These are phyloP conservation scores for Morelia viridis DNA, from an alignment of 2,797 vertebrate species.

Conservation along the genomic window DNA sequence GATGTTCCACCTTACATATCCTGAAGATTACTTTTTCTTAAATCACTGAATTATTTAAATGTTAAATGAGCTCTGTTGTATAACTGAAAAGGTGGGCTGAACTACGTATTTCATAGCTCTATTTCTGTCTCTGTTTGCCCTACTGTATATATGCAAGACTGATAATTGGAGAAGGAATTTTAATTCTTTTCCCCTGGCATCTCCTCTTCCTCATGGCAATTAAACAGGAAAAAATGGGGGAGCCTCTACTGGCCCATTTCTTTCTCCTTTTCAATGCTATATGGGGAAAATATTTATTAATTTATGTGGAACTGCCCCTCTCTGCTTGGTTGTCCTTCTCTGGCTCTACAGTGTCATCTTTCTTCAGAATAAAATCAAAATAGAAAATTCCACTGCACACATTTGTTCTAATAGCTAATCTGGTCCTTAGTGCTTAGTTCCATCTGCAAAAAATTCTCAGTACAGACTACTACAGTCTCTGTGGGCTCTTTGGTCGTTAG, in stretches of 20 bases:
- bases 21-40: neutral
- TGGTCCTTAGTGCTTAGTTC: neutral
- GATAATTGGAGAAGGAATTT: neutral
- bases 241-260: neutral
- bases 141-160: neutral
- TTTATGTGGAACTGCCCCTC: neutral
- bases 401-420: neutral
- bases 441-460: neutral
- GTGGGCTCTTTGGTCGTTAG: conserved; percentile 29
- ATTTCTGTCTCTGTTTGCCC: neutral
- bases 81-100: neutral
- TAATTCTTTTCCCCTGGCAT: neutral
- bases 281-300: no score
- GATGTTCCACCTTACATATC: neutral
- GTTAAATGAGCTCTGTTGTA: conserved; percentile 27
- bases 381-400: neutral
- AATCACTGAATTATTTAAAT: neutral
- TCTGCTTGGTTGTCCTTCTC: neutral
- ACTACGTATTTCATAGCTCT: neutral
- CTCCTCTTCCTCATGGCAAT: neutral
- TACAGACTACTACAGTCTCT: conserved; percentile 17
- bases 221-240: neutral
- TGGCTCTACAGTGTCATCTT: no score
- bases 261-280: neutral
- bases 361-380: neutral